phyloP scores from a whole-genome alignment of 2,113 vertebrate genomes.

The Pseudorectes ferrugineus region DNA sequence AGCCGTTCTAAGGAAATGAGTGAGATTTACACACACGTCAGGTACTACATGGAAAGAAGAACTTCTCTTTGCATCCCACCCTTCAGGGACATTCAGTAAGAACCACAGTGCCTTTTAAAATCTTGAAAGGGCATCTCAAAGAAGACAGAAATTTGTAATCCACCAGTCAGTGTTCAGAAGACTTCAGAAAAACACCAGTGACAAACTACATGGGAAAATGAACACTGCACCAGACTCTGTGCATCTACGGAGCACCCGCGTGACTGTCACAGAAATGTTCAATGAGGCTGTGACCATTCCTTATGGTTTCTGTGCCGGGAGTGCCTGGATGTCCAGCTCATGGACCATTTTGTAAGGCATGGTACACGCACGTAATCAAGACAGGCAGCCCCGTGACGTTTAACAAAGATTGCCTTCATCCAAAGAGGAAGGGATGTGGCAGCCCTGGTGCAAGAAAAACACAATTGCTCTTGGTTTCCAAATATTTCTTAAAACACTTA shows the following conservation, averaged over 20 bases:
- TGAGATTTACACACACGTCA: neutral
- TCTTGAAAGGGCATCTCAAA: neutral
- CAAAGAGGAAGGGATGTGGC: neutral
- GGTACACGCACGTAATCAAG: accelerated
- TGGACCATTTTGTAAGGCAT: neutral
- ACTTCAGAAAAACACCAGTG: neutral
- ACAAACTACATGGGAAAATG: neutral
- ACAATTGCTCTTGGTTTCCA: neutral
- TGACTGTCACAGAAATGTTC: neutral
- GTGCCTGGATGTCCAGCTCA: neutral
- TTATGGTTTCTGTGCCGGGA: neutral
- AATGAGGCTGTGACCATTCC: neutral
- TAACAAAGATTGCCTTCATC: neutral
- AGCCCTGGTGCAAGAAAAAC: neutral
- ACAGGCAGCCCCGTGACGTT: neutral
- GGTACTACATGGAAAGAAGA: neutral
- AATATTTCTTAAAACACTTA: neutral
- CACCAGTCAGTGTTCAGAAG: neutral
- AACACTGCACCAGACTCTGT: neutral
- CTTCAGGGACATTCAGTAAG: neutral
- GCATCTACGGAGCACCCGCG: accelerated
- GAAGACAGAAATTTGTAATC: neutral
- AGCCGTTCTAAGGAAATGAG: neutral
- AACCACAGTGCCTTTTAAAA: neutral
- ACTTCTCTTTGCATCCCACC: neutral